Base-by-base conservation (phyloP, 2,113 vertebrate genomes). In the Dipodomys ordii region DNA sequence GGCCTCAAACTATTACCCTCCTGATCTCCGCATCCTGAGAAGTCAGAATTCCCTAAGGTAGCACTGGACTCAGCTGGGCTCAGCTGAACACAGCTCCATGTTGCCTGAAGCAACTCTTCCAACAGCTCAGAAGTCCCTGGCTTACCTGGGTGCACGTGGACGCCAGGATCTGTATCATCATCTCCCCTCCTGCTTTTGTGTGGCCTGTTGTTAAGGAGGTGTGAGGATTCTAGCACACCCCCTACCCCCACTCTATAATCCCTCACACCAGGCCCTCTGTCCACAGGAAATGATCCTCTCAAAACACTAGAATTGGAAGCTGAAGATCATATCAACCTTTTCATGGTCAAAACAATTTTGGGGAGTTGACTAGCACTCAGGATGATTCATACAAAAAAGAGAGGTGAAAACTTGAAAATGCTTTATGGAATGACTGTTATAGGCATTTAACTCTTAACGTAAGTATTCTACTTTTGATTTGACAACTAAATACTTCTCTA, bases 201-300 rank as follows among this genome's bases (percentile, higher is more conserved):
- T 49, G 28, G 6, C 15, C n/a, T 30, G 19, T 30, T 35, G 0
- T 74, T 49, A 57, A 72, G 46, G 28, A 82, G 2, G 0, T 8
- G 57, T 49, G 2, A 57, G 8, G 8, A 67, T 46, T 23, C 10
- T 19, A 44, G 35, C 19, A 32, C 3, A 12, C 25, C 16, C 20
- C 8, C 4, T 0, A 69, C 11, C 64, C 20, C 53, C 12, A 2
- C 4, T 67, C 3, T 60, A 76, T 19, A 0, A 13, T 22, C 10
- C 60, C 4, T 85, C 46, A 35, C 0, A 1, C 9, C 4, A 19
- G 69, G 22, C 0, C 15, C 15, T 22, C 8, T 7, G 15, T 27
- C 8, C 49, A 12, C 16, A 28, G 3, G 3, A 74, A 7, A 60
- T 10, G 19, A 22, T 39, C 11, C n/a, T 71, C 3, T 28, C 16